Conservation (phyloP, 2,888 invertebrate species). For the Meloe dianella region DNA sequence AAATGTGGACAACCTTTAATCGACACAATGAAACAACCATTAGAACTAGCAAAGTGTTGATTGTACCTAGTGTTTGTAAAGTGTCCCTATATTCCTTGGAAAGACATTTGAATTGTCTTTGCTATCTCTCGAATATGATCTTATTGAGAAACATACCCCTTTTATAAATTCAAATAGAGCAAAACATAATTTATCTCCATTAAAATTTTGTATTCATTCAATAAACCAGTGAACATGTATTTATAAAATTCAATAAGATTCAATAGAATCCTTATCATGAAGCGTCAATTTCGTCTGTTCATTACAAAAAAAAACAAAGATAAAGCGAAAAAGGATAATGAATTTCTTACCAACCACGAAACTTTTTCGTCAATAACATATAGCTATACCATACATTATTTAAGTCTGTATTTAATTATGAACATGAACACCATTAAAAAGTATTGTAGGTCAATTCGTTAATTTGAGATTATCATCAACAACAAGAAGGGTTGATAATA, state of each 20-base stretch:
- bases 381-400: too few relatives aligned
- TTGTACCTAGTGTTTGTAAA: neutral
- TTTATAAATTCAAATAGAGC: neutral
- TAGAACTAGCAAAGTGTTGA: neutral
- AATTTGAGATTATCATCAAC: neutral
- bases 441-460: neutral
- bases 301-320: too few relatives aligned
- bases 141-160: neutral
- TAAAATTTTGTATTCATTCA: neutral
- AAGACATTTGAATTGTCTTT: neutral
- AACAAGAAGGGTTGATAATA: neutral
- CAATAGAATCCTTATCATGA: neutral
- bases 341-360: neutral
- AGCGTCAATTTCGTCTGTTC: neutral
- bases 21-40: slow-evolving; percentile 4
- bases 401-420: neutral
- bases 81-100: neutral
- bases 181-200: neutral
- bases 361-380: neutral
- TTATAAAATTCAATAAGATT: neutral
- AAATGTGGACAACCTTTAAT: neutral
- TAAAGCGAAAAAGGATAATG: too few relatives aligned
- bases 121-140: neutral
- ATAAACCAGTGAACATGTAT: neutral
- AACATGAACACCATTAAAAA: neutral